Base-by-base conservation (phyloP, 1,140 invertebrate genomes). In the Apis cerana region DNA sequence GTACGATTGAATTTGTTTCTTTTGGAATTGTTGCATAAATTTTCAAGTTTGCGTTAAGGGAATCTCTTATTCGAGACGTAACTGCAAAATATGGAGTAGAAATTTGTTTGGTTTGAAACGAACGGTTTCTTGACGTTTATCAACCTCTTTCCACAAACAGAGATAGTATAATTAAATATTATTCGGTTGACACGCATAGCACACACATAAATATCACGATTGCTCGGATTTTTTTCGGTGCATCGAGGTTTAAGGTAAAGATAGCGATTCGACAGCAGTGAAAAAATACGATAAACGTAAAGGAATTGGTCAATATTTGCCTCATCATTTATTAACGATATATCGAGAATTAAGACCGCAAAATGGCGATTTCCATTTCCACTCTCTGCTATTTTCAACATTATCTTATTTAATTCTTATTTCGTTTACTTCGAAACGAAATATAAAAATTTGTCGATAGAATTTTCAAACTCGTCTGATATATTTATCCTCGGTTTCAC, bases 91-190 rank as follows among this genome's bases (percentile, higher is more conserved):
- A 9, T 23, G 50, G n/a, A 27, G 54, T n/a, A 12, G 58, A 19
- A 56, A 56, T 56, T 56, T n/a, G n/a, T 70, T 74, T 23, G 48
- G 50, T 52, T 52, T 12, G 33, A 33, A 75, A 21, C 33, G 33
- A 62, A 19, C 48, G 33, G 12, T 65, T 54, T n/a, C 27, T 8
- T 17, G 50, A 9, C 61, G 75, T 76, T 65, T 76, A 67, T 76
- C 75, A 62, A 56, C 13, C 23, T 62, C 74, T 27, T 64, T 64
- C n/a, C 43, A 75, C 74, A 64, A 65, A 76, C 75, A 76, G 75
- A 65, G 75, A 76, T 76, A 76, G 52, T 76, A 54, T 33, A 65
- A 76, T 76, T 65, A 76, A 65, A 65, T 76, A 76, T 76, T 52
- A n/a, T 76, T 54, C 23, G 43, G n/a, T 65, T 65, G 69, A n/a